A percentile compares a stretch with the other conserved stretches of the same genome.
These are phyloP conservation scores for Nycticebus coucang DNA, from an alignment of 2,113 vertebrate species.

Conservation along the genomic window DNA sequence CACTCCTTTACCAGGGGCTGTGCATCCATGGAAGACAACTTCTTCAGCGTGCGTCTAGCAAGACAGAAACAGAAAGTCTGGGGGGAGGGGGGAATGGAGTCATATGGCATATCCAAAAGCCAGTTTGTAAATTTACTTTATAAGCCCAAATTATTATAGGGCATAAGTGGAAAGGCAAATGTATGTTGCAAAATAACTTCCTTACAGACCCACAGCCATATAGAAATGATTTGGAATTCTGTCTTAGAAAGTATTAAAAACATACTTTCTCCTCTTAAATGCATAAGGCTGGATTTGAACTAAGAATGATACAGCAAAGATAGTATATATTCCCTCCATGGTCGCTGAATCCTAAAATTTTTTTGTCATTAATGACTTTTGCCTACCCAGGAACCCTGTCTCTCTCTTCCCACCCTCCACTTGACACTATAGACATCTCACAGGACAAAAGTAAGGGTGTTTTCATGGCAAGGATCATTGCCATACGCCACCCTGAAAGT, in stretches of 20 bases:
- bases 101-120: neutral
- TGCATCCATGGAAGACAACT: neutral
- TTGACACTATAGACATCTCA: neutral
- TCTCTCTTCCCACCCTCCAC: neutral
- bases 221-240: neutral
- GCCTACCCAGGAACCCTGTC: neutral
- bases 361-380: neutral
- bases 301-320: neutral
- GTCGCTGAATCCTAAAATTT: slow-evolving; percentile 17
- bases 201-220: neutral
- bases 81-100: neutral
- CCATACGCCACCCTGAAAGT: neutral
- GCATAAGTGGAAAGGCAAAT: slow-evolving; percentile 14
- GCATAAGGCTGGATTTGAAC: neutral
- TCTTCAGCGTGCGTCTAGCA: neutral
- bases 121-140: neutral
- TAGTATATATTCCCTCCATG: neutral
- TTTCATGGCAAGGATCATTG: neutral
- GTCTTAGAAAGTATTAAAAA: neutral
- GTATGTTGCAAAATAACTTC: slow-evolving; percentile 27
- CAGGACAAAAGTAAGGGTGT: neutral
- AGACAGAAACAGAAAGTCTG: neutral
- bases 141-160: neutral
- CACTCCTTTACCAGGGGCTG: neutral
- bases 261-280: neutral